Base-by-base conservation (phyloP, 2,888 invertebrate genomes). In the Gasteruption jaculator region DNA sequence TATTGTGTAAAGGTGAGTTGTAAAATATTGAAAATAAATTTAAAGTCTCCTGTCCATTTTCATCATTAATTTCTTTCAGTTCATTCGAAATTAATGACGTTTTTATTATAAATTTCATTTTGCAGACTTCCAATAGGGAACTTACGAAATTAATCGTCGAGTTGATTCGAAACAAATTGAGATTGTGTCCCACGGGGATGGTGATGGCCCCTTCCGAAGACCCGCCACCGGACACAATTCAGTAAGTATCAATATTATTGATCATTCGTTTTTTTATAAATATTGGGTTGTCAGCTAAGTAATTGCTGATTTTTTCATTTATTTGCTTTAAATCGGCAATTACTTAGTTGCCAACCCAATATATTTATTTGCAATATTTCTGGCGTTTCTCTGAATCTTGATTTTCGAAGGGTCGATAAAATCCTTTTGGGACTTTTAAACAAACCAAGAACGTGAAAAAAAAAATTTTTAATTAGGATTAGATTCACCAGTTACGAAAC, bases 1-100 rank as follows among this genome's bases (percentile, higher is more conserved):
- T 81, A 79, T 61, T 81, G 79, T 56, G 69, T 70, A 5, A 71
- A 74, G 62, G 75, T 76, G 62, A 51, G 43, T 46, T 29, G 31
- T 12, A 33, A 31, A 20, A 10, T 35, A 29, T 34, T 15, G 40
- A 29, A 21, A 38, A 14, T 26, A 26, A 32, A 26, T 12, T 42
- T 10, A 26, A 37, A 49, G 27, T 29, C 22, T 26, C 30, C 33
- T 31, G 26, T 33, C 14, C 34, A 19, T 32, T 35, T 11, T 15
- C 33, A 21, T 52, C n/a, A 25, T 12, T 35, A 43, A 38, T 40
- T 30, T 39, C 8, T 29, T 21, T 37, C 20, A 16, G 10, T 8
- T 15, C 11, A 11, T 15, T 8, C 4, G 11, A n/a, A 16, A 6
- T 18, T 10, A 24, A 14, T 21, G 8, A 18, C 16, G 7, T 15